Conservation (phyloP, 2,113 vertebrate species). For the Gymnogyps californianus region DNA sequence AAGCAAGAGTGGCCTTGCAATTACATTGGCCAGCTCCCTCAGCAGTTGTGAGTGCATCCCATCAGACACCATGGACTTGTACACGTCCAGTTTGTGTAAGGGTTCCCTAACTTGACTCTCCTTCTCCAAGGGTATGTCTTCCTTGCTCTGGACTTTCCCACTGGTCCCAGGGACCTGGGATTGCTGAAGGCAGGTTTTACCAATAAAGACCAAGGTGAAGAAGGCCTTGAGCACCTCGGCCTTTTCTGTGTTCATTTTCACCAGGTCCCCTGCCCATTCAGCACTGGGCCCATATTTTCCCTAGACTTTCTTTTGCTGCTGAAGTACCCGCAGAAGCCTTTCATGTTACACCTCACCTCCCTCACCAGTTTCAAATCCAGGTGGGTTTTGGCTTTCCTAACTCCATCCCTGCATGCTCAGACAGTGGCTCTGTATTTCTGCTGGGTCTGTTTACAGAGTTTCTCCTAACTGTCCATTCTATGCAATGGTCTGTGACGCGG, state of each 20-base stretch:
- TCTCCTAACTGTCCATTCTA: not conserved
- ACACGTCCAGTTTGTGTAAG: not conserved
- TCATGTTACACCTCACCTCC: not conserved
- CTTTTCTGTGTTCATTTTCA: not conserved
- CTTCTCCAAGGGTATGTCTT: not conserved
- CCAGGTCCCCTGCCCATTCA: not conserved
- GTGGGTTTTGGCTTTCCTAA: not conserved
- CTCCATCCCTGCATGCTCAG: rapidly evolving
- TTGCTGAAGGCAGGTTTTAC: not conserved
- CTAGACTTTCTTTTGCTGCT: not conserved
- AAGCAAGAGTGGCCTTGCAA: not conserved
- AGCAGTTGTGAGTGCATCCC: not conserved
- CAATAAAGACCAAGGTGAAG: not conserved
- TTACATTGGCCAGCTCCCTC: not conserved
- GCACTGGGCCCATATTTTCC: not conserved
- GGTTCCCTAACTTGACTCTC: not conserved
- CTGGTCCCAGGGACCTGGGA: not conserved
- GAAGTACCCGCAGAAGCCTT: not conserved
- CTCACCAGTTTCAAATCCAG: not conserved
- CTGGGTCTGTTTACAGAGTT: not conserved
- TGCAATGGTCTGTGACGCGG: rapidly evolving
- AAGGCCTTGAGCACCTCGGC: rapidly evolving
- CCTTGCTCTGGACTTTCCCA: not conserved
- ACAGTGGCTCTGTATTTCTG: rapidly evolving
- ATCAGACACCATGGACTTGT: not conserved